Evolutionary conservation across 2,113 vertebrate genomes (phyloP).

Genomic region (Cnemophilus loriae): DNA sequence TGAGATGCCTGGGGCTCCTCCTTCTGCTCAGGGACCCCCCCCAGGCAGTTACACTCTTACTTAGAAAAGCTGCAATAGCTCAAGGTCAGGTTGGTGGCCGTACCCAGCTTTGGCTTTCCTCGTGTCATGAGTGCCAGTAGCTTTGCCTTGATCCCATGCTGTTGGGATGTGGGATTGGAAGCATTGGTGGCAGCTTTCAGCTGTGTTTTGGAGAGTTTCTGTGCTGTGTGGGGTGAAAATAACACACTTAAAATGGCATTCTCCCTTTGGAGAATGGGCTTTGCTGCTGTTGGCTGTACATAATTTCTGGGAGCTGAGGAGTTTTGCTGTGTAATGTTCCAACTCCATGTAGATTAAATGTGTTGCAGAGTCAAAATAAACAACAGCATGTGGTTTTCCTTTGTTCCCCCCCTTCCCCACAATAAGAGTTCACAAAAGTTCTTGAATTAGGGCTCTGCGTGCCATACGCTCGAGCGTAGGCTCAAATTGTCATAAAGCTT

Average conservation of each 20-base stretch:
- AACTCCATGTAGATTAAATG: not conserved
- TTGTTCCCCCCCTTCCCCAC: not conserved
- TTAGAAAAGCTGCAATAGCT: not conserved
- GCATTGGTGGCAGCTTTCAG: not conserved
- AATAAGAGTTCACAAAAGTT: not conserved
- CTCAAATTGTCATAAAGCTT: not conserved
- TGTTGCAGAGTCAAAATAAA: not conserved
- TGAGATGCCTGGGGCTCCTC: not conserved
- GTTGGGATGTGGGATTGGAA: not conserved
- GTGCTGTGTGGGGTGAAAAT: not conserved
- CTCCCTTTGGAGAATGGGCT: not conserved
- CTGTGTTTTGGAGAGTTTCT: not conserved
- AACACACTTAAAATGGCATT: not conserved
- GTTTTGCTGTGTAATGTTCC: not conserved
- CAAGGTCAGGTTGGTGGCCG: not conserved
- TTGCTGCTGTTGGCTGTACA: not conserved
- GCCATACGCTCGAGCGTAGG: not conserved
- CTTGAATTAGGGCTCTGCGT: not conserved
- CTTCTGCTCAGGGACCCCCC: not conserved
- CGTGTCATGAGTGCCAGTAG: not conserved
- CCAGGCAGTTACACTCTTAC: fast-evolving
- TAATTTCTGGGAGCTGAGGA: not conserved
- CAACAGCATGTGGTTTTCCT: constrained; percentile 17
- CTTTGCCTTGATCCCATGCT: not conserved
- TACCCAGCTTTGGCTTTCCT: not conserved